Percentiles rank a stretch among this genome's conserved stretches.
phyloP scores from a whole-genome alignment of 2,888 invertebrate genomes.

The Hyalella azteca region DNA sequence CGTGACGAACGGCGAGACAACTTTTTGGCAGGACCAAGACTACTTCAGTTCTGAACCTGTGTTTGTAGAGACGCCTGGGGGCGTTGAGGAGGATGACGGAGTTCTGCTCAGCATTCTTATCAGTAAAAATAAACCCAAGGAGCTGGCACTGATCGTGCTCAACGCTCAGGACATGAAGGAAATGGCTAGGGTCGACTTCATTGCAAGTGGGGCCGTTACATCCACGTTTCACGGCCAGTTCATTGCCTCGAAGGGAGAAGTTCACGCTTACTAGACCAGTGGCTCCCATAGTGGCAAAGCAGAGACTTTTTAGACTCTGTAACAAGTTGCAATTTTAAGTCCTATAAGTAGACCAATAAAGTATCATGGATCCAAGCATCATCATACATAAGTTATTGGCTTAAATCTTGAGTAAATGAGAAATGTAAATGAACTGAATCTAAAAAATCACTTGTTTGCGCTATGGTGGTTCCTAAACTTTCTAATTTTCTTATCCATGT shows the following conservation, averaged over 20 bases:
- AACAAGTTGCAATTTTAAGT: too few relatives aligned
- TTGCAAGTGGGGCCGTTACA: constrained; percentile 23
- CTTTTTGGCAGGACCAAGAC: constrained; percentile 37
- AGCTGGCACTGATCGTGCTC: constrained; percentile 44
- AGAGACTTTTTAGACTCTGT: too few relatives aligned
- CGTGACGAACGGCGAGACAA: constrained; percentile 40
- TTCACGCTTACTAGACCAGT: constrained; percentile 30
- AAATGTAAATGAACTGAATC: too few relatives aligned
- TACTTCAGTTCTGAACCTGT: constrained; percentile 63
- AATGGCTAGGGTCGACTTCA: constrained; percentile 39
- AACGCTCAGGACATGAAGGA: constrained; percentile 39
- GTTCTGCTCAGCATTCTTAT: constrained; percentile 61
- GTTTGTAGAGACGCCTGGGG: constrained; percentile 64
- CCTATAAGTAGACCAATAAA: too few relatives aligned
- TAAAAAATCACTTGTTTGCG: too few relatives aligned
- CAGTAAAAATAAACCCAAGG: constrained; percentile 49
- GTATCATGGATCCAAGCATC: too few relatives aligned
- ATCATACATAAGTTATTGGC: too few relatives aligned
- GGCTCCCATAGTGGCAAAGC: background rate
- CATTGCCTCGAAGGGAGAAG: background rate
- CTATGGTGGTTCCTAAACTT: too few relatives aligned
- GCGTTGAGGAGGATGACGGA: constrained; percentile 66
- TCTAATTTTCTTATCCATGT: too few relatives aligned
- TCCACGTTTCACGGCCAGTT: constrained; percentile 50
- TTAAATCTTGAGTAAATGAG: too few relatives aligned